A percentile compares a stretch with the other conserved stretches of the same genome.
phyloP scores from a whole-genome alignment of 2,888 invertebrate genomes.

The Gibbula magus region DNA sequence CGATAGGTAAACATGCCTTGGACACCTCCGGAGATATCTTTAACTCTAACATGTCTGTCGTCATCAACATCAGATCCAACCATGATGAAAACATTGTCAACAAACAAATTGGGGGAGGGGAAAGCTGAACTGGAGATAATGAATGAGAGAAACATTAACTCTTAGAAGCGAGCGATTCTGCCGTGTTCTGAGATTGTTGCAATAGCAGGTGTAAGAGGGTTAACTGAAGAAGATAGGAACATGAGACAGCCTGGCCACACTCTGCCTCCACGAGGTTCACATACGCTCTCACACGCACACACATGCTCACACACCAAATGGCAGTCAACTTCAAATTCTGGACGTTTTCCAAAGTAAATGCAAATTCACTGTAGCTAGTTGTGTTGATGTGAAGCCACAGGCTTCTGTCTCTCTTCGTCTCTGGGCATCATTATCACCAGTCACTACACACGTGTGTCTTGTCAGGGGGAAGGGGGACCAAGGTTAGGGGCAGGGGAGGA shows the following conservation, averaged over 20 bases:
- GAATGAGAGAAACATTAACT: too few species aligned
- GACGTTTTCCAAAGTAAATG: slow-evolving; percentile 18
- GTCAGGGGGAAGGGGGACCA: background rate
- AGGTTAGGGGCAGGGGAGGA: background rate
- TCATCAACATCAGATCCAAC: too few species aligned
- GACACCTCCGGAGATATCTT: too few species aligned
- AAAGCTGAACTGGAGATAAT: too few species aligned
- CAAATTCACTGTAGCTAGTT: slow-evolving; percentile 13
- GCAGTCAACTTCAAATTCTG: slow-evolving; percentile 25
- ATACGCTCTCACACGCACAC: background rate
- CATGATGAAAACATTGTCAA: too few species aligned
- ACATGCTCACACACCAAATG: background rate
- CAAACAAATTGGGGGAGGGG: too few species aligned
- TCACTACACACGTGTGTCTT: slow-evolving; percentile 13
- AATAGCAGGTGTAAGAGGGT: background rate
- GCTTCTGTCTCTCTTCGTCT: slow-evolving; percentile 7
- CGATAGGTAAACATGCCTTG: too few species aligned
- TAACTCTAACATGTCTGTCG: too few species aligned
- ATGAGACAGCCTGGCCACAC: background rate
- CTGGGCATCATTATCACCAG: slow-evolving; percentile 6
- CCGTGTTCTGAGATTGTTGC: too few species aligned
- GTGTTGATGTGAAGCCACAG: slow-evolving; percentile 7
- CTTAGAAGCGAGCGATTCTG: too few species aligned
- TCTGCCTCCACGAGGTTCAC: background rate
- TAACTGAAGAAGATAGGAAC: background rate